Evolutionary conservation across 1,140 invertebrate genomes (phyloP).

Genomic region (Brachionus paranguensis): DNA sequence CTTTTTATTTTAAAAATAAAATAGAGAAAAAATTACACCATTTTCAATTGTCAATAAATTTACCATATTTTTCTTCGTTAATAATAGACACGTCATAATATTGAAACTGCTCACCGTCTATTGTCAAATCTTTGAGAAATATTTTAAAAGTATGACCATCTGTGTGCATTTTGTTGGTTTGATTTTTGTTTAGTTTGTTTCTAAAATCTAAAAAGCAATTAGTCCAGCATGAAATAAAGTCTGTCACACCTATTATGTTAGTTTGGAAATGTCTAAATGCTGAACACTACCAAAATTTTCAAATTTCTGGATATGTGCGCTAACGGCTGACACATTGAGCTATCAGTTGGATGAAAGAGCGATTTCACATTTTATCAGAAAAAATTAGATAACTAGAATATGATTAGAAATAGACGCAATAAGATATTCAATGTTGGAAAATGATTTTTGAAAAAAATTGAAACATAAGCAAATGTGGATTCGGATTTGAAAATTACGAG

Average conservation of each 20-base stretch:
- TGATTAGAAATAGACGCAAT: background rate
- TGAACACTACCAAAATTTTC: background rate
- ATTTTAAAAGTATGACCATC: constrained; percentile 66
- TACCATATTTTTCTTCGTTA: constrained; percentile 69
- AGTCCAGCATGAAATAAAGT: background rate
- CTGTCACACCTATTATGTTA: no score
- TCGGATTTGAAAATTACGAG: background rate
- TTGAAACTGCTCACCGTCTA: constrained; percentile 64
- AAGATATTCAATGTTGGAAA: background rate
- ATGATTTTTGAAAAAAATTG: background rate
- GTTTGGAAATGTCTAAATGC: no score
- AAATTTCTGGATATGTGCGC: background rate
- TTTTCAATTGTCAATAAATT: constrained; percentile 43
- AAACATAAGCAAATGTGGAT: background rate
- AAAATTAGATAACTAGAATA: background rate
- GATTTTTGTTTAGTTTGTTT: background rate
- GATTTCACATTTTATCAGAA: background rate
- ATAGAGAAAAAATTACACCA: constrained; percentile 1
- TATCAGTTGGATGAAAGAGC: background rate
- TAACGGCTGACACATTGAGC: background rate
- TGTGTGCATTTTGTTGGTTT: background rate
- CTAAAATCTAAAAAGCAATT: background rate
- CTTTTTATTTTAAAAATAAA: constrained; percentile 44
- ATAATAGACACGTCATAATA: constrained; percentile 70
- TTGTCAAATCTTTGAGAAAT: constrained; percentile 63